Conservation (phyloP, 2,113 vertebrate genomes). For the Callionymus lyra region DNA sequence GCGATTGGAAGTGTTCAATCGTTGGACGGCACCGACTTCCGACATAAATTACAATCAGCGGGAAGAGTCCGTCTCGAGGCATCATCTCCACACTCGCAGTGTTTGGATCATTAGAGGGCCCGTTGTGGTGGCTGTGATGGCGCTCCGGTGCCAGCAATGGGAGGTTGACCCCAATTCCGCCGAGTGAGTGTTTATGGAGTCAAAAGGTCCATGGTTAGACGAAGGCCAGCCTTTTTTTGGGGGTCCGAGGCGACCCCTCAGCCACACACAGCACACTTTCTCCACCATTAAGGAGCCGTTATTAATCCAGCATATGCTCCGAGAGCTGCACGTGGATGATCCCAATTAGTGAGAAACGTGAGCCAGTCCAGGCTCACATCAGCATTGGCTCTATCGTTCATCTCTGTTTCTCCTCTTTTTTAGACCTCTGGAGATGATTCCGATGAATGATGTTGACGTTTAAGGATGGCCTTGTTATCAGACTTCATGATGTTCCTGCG, state of each 20-base stretch:
- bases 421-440: conserved; percentile 47
- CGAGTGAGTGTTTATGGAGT: conserved; percentile 75
- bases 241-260: conserved; percentile 57
- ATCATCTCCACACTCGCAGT: conserved; percentile 66
- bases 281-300: conserved; percentile 75
- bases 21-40: conserved; percentile 57
- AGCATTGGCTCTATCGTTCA: conserved; percentile 68
- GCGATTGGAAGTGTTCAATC: conserved; percentile 25
- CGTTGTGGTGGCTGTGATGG: conserved; percentile 47
- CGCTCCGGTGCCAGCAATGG: conserved; percentile 42
- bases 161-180: conserved; percentile 67
- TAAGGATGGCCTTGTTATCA: conserved; percentile 20
- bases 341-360: conserved; percentile 82
- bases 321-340: conserved; percentile 79
- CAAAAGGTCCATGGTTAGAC: conserved; percentile 73
- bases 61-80: conserved; percentile 63
- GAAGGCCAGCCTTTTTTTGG: conserved; percentile 45
- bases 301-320: conserved; percentile 77
- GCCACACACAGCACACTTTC: conserved; percentile 68
- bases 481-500: conserved; percentile 36
- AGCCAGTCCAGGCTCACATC: conserved; percentile 72
- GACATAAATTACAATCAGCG: conserved; percentile 68
- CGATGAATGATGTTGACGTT: conserved; percentile 35
- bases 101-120: conserved; percentile 73
- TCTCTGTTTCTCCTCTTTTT: conserved; percentile 76